Conservation (phyloP, 1,140 invertebrate species). For the Anagrus nilaparvatae region DNA sequence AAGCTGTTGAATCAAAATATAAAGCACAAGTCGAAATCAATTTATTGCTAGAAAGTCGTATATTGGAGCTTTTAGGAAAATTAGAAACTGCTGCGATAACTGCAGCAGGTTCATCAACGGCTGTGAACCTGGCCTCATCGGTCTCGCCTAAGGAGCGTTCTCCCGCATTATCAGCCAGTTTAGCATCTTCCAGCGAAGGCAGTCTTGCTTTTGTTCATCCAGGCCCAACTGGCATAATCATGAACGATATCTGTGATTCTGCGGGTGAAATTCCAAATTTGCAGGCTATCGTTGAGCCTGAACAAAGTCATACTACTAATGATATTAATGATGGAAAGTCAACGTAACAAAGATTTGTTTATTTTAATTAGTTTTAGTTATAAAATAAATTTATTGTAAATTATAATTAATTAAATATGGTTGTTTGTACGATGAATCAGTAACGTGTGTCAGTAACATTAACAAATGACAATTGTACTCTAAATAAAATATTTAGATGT, state of each 20-base stretch:
- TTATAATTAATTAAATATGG: no score
- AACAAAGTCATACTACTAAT: no score
- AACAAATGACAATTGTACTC: no score
- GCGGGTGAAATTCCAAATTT: conserved; percentile 37
- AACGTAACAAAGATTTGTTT: no score
- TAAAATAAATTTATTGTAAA: no score
- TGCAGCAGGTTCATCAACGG: conserved; percentile 11
- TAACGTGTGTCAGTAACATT: no score
- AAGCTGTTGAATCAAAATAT: conserved; percentile 63
- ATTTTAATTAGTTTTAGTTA: no score
- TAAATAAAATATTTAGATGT: no score
- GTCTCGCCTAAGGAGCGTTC: conserved; percentile 39
- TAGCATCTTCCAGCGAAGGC: conserved; percentile 40
- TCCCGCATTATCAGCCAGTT: conserved; percentile 34
- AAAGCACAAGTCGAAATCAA: conserved; percentile 56
- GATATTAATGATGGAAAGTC: no score
- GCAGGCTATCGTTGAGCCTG: conserved; percentile 37
- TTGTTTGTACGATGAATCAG: no score
- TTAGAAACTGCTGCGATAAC: conserved; percentile 31
- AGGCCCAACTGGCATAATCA: conserved; percentile 28
- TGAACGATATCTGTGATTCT: conserved; percentile 38
- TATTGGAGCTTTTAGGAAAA: conserved; percentile 51
- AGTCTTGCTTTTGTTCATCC: conserved; percentile 37
- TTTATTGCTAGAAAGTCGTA: conserved; percentile 54
- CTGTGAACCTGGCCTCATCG: conserved; percentile 32